These are phyloP conservation scores for Micromussa lordhowensis DNA, from an alignment of 92 coral and sea anemone genomes.

Conservation along the genomic window DNA sequence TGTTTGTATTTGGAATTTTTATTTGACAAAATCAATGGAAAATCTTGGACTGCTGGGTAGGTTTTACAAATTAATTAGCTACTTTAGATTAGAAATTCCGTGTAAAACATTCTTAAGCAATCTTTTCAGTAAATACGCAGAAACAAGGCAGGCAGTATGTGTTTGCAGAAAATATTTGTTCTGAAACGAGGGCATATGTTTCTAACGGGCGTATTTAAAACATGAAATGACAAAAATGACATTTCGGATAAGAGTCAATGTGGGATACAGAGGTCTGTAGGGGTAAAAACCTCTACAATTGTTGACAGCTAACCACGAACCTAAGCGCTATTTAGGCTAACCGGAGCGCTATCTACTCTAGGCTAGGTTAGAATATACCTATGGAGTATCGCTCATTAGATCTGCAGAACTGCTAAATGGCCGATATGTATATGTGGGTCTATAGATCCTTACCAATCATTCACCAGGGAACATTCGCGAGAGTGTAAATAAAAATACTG, in stretches of 20 bases:
- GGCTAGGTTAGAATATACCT: too few species aligned
- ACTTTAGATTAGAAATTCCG: not conserved
- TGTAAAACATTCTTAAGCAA: not conserved
- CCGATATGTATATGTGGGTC: not conserved
- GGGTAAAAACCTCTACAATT: too few species aligned
- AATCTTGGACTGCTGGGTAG: constrained; percentile 33
- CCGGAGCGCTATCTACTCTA: too few species aligned
- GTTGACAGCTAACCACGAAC: too few species aligned
- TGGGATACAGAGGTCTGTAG: too few species aligned
- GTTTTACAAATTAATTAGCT: not conserved
- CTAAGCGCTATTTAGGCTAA: too few species aligned
- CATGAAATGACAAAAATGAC: too few species aligned
- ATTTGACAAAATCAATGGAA: constrained; percentile 4
- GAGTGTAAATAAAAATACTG: not conserved
- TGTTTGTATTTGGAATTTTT: not conserved
- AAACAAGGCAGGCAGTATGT: not conserved
- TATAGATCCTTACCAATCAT: not conserved
- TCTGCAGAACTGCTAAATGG: not conserved
- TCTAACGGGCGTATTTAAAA: too few species aligned
- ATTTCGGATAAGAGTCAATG: too few species aligned
- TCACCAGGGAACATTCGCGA: not conserved
- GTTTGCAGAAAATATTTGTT: too few species aligned
- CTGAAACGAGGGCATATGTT: too few species aligned
- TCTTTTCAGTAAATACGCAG: not conserved
- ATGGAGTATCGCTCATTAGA: not conserved